These are phyloP conservation scores for Sarcophaga bullata DNA, from an alignment of 1,140 invertebrate genomes.

Conservation along the genomic window DNA sequence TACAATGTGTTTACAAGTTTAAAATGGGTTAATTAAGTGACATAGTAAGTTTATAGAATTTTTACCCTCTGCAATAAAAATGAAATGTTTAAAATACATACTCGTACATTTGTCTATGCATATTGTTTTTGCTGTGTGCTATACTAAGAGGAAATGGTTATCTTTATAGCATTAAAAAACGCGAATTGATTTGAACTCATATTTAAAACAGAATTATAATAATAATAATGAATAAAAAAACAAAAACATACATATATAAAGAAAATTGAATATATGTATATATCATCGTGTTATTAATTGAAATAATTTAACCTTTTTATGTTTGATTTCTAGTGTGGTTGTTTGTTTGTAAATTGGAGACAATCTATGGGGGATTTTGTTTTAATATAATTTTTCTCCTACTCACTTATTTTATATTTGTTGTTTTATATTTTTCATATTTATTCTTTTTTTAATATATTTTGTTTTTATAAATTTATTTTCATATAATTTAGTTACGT, in stretches of 20 bases:
- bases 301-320: background rate
- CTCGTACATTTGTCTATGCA: background rate
- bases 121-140: background rate
- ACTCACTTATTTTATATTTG: slow-evolving; percentile 15
- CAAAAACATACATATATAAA: background rate
- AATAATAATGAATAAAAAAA: background rate
- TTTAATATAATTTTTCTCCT: slow-evolving; percentile 30
- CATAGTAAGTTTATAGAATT: too few species aligned
- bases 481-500: slow-evolving; percentile 31
- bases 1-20: background rate
- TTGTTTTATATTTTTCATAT: slow-evolving; percentile 25
- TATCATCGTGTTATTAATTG: too few species aligned
- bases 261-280: background rate
- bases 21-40: background rate
- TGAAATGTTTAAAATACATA: background rate
- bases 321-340: slow-evolving; percentile 1
- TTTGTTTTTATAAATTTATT: too few species aligned
- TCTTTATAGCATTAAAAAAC: background rate
- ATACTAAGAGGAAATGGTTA: slow-evolving; percentile 3
- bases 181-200: slow-evolving; percentile 1
- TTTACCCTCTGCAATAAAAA: background rate
- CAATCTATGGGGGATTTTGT: background rate
- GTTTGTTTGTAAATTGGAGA: background rate
- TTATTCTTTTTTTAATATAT: slow-evolving; percentile 19
- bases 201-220: background rate